These are phyloP conservation scores for Eurypyga helias DNA, from an alignment of 2,113 vertebrate genomes.

Conservation along the genomic window DNA sequence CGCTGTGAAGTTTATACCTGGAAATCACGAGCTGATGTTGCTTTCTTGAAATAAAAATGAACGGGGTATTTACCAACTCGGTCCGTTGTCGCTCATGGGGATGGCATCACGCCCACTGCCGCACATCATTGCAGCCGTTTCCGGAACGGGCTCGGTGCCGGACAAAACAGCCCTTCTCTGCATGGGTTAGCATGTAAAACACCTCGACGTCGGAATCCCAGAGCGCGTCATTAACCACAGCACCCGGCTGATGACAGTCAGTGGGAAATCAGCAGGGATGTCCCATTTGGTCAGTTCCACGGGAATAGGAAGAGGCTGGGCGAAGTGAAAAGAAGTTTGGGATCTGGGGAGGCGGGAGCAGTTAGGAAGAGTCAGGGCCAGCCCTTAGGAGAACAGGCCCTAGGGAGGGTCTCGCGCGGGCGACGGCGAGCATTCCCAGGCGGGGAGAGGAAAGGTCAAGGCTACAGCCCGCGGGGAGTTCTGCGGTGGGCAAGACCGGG, in stretches of 20 bases:
- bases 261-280: not conserved
- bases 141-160: not conserved
- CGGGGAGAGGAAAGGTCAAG: too few species aligned
- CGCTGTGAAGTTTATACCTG: conserved; percentile 66
- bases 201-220: not conserved
- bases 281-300: not conserved
- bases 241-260: fast-evolving
- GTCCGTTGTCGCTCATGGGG: not conserved
- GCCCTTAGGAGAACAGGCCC: fast-evolving
- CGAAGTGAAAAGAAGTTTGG: not conserved
- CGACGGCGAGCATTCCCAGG: fast-evolving
- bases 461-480: not conserved
- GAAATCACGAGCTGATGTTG: conserved; percentile 73
- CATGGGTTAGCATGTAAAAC: not conserved
- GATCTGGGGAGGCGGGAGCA: not conserved
- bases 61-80: conserved; percentile 59
- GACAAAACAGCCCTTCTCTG: not conserved
- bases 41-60: conserved; percentile 74
- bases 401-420: not conserved
- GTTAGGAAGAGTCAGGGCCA: not conserved
- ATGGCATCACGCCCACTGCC: not conserved
- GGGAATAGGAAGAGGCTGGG: too few species aligned
- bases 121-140: fast-evolving
- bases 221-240: not conserved
- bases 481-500: not conserved